These are phyloP conservation scores for Kryptopterus vitreolus DNA, from an alignment of 2,797 vertebrate species.

Conservation along the genomic window DNA sequence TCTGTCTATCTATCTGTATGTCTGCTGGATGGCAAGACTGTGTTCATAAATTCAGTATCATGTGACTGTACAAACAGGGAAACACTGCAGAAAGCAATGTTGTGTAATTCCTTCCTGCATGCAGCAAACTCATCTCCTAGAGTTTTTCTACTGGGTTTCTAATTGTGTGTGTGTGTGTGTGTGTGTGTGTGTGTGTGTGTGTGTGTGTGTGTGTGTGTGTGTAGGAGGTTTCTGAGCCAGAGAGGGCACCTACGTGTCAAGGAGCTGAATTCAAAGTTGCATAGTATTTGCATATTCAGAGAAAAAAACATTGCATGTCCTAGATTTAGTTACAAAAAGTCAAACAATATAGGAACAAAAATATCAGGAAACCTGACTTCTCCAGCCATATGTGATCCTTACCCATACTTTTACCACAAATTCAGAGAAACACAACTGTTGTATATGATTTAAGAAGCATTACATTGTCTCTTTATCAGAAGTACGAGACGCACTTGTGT, in stretches of 20 bases:
- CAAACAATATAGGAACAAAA: too few species aligned
- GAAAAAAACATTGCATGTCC: neutral
- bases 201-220: neutral
- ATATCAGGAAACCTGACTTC: too few species aligned
- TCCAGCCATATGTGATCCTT: too few species aligned
- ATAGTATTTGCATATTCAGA: conserved; percentile 1
- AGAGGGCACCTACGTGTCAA: neutral
- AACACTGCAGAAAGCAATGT: conserved; percentile 22
- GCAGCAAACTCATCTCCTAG: neutral
- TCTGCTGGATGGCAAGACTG: conserved; percentile 33
- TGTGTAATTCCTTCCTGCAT: conserved; percentile 22
- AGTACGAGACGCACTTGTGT: too few species aligned
- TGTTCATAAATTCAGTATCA: conserved; percentile 48
- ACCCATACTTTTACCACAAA: too few species aligned
- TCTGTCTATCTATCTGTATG: conserved; percentile 3
- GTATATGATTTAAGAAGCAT: too few species aligned
- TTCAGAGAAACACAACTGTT: too few species aligned
- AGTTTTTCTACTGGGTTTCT: neutral
- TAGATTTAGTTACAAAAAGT: neutral
- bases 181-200: neutral
- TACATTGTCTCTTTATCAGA: too few species aligned
- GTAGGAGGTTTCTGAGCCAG: neutral
- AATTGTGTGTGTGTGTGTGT: neutral
- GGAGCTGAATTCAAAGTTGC: neutral
- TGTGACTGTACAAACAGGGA: conserved; percentile 50